Conservation (phyloP, 2,888 invertebrate genomes). For the Tachina lurida region DNA sequence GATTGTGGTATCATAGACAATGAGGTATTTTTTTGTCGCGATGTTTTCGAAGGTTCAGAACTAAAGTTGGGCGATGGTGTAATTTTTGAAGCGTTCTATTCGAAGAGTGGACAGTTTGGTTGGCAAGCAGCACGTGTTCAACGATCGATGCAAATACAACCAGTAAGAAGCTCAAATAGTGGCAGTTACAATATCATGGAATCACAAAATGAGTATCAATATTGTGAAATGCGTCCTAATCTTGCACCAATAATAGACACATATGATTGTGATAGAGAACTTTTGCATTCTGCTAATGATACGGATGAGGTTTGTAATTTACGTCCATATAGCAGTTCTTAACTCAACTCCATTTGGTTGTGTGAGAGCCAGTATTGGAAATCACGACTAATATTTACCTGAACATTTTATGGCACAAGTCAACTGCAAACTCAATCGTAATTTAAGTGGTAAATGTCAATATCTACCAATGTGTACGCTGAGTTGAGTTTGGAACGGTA, state of each 20-base stretch:
- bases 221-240: constrained; percentile 74
- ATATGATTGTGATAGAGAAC: constrained; percentile 73
- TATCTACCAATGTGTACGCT: too few species aligned
- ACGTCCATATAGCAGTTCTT: too few species aligned
- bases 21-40: constrained; percentile 97
- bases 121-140: constrained; percentile 98
- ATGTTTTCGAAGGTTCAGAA: constrained; percentile 92
- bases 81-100: constrained; percentile 91
- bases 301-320: constrained; percentile 72
- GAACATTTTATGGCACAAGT: too few species aligned
- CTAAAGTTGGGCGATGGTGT: constrained; percentile 96
- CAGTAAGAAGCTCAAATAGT: constrained; percentile 69
- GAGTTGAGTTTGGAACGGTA: too few species aligned
- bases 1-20: constrained; percentile 98
- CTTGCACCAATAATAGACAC: constrained; percentile 73
- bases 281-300: constrained; percentile 68
- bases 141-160: constrained; percentile 73
- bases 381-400: too few species aligned
- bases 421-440: too few species aligned
- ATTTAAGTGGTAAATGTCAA: too few species aligned
- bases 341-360: too few species aligned
- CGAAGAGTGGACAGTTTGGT: constrained; percentile 97
- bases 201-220: constrained; percentile 85
- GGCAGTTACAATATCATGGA: constrained; percentile 88
- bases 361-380: too few species aligned